Conservation (phyloP, 2,113 vertebrate species). For the Mirounga angustirostris region DNA sequence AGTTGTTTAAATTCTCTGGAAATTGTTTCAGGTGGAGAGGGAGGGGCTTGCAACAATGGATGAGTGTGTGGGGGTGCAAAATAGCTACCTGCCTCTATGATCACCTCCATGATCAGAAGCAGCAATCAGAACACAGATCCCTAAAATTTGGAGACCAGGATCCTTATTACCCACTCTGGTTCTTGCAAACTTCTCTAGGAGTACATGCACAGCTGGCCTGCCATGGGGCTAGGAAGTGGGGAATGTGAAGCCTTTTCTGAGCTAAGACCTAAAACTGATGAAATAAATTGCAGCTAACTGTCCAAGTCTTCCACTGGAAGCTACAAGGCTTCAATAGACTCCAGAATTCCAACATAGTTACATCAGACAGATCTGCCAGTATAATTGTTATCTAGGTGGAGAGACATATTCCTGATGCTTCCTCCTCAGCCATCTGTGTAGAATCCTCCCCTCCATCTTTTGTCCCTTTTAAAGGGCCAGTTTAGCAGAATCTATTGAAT, state of each 20-base stretch:
- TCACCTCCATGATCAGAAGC: neutral
- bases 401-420: too few relatives aligned
- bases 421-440: neutral
- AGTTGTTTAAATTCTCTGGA: neutral
- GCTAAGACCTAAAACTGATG: neutral
- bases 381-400: neutral
- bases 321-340: neutral
- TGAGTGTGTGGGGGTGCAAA: too few relatives aligned
- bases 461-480: neutral
- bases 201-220: neutral
- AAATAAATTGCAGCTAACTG: neutral
- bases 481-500: neutral
- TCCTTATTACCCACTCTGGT: neutral
- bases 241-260: neutral
- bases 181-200: neutral
- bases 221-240: neutral
- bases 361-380: neutral
- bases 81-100: neutral
- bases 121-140: neutral
- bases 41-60: neutral
- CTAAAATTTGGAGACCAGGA: neutral
- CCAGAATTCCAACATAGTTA: neutral
- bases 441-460: neutral
- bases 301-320: neutral
- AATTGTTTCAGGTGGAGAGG: neutral